phyloP scores from a whole-genome alignment of 2,113 vertebrate species.

The Vulpes ferrilata region DNA sequence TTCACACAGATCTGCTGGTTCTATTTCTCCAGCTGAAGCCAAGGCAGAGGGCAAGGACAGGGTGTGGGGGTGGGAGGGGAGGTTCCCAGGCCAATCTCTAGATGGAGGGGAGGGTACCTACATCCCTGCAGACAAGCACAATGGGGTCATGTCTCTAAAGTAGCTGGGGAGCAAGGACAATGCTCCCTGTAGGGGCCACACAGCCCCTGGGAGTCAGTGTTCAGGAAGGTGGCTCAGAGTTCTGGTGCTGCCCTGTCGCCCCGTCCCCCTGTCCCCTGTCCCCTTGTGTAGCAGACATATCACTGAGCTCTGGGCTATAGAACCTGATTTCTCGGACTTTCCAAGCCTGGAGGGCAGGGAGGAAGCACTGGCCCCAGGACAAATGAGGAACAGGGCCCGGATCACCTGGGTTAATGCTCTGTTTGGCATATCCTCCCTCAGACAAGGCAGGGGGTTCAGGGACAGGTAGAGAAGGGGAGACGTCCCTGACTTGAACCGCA shows the following conservation, averaged over 20 bases:
- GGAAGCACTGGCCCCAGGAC: background rate
- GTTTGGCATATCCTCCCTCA: background rate
- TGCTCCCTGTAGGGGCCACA: background rate
- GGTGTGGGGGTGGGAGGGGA: fast-evolving
- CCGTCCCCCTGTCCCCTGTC: background rate
- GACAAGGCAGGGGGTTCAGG: background rate
- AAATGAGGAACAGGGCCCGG: background rate
- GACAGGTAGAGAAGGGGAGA: too few species aligned
- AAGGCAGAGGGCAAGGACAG: background rate
- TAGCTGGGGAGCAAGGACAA: background rate
- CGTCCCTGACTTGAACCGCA: background rate
- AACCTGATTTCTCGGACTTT: background rate
- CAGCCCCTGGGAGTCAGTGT: background rate
- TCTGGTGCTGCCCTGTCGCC: background rate
- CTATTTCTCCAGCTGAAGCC: background rate
- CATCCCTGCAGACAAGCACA: background rate
- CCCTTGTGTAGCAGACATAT: too few species aligned
- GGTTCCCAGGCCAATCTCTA: background rate
- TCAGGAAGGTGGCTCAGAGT: background rate
- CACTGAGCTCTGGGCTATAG: background rate
- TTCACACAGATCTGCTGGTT: background rate
- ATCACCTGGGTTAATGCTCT: background rate
- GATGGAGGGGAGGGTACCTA: too few species aligned
- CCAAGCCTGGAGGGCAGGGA: background rate
- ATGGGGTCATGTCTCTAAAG: background rate